A percentile compares a stretch with the other conserved stretches of the same genome.
phyloP scores from a whole-genome alignment of 2,113 vertebrate genomes.

The Oenanthe oenanthe region DNA sequence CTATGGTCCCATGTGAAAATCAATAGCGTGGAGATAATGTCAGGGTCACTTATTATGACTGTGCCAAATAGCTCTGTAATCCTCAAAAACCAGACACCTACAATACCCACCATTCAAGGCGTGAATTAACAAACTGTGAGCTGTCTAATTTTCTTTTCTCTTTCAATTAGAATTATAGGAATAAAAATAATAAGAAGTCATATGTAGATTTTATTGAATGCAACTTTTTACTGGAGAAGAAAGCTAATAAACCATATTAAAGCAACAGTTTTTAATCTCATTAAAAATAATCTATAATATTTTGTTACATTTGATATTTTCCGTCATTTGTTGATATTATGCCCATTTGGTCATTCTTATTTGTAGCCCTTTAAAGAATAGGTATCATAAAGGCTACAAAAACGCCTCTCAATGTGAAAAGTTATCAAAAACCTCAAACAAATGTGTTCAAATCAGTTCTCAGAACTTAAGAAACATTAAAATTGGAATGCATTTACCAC shows the following conservation, averaged over 20 bases:
- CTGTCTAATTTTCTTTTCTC: neutral
- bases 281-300: neutral
- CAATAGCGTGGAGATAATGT: neutral
- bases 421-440: neutral
- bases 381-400: neutral
- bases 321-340: neutral
- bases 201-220: neutral
- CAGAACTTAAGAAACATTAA: neutral
- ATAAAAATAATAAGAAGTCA: neutral
- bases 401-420: neutral
- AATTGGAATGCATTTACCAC: neutral
- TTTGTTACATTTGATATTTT: neutral
- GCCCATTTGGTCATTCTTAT: neutral
- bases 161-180: neutral
- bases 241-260: neutral
- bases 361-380: neutral
- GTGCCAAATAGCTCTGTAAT: neutral
- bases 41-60: constrained; percentile 12
- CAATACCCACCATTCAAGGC: neutral
- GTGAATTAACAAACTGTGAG: neutral
- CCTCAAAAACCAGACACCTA: neutral
- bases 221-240: neutral
- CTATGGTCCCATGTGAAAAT: neutral
- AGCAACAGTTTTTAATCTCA: neutral
- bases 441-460: neutral